Base-by-base conservation (phyloP, 1,140 invertebrate species). In the Chymomyza costata region DNA sequence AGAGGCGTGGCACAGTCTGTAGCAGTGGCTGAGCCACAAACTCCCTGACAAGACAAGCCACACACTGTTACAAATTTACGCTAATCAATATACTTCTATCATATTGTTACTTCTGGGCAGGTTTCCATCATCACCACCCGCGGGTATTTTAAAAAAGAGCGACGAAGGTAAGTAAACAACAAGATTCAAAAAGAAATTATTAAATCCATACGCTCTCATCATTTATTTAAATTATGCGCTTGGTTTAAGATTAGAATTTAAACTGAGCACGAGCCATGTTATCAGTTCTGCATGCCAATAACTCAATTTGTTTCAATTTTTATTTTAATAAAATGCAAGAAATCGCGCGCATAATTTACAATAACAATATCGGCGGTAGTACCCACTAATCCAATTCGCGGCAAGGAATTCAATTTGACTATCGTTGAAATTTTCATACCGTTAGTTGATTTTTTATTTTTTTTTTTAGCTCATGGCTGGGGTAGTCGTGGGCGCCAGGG, bases 341-440 rank as follows among this genome's bases (percentile, higher is more conserved):
- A 73, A 81, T 68, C 51, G 73, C 37, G 60, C 53, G 47, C 74
- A 68, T 74, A 81, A 74, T 73, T 78, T 78, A 81, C 58, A 73
- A 81, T 81, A 80, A 80, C 74, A 81, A 55, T 58, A 80, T 80
- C 74, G 60, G 62, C 76, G 61, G 65, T 82, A 78, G 68, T 69
- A 82, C 69, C 76, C 68, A 61, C 80, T 83, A 83, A 83, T 83
- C 80, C 81, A 83, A 81, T 83, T 83, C 73, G 56, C 65, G 51
- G 63, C 70, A 47, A 52, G 53, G 61, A 74, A 81, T 81, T 81
- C 69, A 81, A 81, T 81, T 81, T 58, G 54, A 38, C 19, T n/a
- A n/a, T n/a, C 28, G 50, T 45, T 34, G 56, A 65, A 50, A 46
- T 55, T 51, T 54, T 56, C 32, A 21, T 61, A 73, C 58, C 15